phyloP scores from a whole-genome alignment of 1,140 invertebrate genomes.

The Drosophila elegans region DNA sequence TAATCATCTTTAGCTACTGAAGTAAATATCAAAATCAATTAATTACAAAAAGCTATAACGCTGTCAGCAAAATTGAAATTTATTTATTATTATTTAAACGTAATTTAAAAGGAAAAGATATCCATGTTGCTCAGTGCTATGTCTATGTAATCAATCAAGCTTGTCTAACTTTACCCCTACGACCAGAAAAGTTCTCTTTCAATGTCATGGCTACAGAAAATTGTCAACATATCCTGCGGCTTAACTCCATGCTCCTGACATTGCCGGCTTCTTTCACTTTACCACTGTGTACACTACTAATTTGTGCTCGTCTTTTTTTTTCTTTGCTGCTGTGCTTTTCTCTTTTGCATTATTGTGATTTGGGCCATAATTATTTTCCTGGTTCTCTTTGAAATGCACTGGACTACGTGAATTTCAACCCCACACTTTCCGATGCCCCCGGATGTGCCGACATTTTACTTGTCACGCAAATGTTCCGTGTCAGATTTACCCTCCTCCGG shows the following conservation, averaged over 20 bases:
- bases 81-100: no score
- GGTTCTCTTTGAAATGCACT: constrained; percentile 28
- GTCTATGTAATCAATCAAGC: constrained; percentile 5
- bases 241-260: constrained; percentile 40
- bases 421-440: constrained; percentile 2
- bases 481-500: constrained; percentile 68
- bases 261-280: constrained; percentile 7
- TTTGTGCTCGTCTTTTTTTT: constrained; percentile 24
- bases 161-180: neutral
- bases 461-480: constrained; percentile 77
- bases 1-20: no score
- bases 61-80: no score
- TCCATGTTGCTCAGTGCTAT: neutral
- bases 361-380: constrained; percentile 68
- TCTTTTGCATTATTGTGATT: constrained; percentile 49
- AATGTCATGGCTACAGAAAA: constrained; percentile 47
- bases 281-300: constrained; percentile 36
- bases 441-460: constrained; percentile 56
- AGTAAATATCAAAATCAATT: no score
- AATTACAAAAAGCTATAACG: no score
- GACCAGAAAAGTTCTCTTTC: constrained; percentile 32
- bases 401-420: constrained; percentile 5
- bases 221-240: constrained; percentile 8
- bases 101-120: neutral
- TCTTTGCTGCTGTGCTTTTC: constrained; percentile 1